A percentile compares a stretch with the other conserved stretches of the same genome.
Evolutionary conservation across 2,113 vertebrate genomes (phyloP).

Genomic region (Datnioides undecimradiatus): DNA sequence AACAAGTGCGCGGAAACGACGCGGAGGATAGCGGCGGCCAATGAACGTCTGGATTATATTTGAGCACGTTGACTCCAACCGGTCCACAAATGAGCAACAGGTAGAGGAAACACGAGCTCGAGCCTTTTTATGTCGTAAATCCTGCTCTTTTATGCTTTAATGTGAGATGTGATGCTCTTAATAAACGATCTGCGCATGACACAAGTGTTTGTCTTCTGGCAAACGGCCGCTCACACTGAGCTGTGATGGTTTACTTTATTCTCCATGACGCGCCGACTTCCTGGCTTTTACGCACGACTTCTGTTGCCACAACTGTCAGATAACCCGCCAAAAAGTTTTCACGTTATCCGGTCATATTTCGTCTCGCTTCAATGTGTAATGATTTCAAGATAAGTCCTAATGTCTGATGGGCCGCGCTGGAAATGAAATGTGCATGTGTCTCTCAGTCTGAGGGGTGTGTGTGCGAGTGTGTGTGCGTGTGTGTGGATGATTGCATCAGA

Average conservation of each 20-base stretch:
- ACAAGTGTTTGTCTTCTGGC: neutral
- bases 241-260: neutral
- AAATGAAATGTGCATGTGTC: neutral
- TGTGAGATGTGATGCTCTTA: too few species aligned
- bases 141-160: neutral
- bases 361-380: neutral
- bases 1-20: slow-evolving; percentile 28
- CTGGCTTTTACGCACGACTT: slow-evolving; percentile 37
- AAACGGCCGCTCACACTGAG: neutral
- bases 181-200: neutral
- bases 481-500: slow-evolving; percentile 54
- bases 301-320: slow-evolving; percentile 1
- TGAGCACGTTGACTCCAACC: slow-evolving; percentile 27
- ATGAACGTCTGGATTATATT: slow-evolving; percentile 71
- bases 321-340: slow-evolving; percentile 26
- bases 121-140: neutral
- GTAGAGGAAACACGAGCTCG: slow-evolving; percentile 61
- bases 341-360: neutral
- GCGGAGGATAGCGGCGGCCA: slow-evolving; percentile 45
- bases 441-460: slow-evolving; percentile 4
- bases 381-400: neutral
- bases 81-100: slow-evolving; percentile 74
- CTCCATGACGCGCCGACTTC: slow-evolving; percentile 28
- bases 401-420: neutral
- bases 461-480: too few species aligned